These are phyloP conservation scores for Rhynchonycteris naso DNA, from an alignment of 2,797 vertebrate species.

Conservation along the genomic window DNA sequence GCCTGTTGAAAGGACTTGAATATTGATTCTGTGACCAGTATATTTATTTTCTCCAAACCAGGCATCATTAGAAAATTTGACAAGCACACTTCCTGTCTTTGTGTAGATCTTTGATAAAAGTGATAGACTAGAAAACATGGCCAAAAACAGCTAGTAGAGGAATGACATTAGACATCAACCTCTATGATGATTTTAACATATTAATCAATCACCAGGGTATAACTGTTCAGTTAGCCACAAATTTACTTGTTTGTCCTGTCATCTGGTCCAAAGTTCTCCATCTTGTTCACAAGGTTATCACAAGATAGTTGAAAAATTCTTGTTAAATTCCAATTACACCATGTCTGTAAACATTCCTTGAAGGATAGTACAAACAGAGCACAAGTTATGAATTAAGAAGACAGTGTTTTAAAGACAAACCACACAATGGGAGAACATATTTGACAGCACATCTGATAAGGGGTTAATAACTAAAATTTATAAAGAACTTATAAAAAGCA, in stretches of 20 bases:
- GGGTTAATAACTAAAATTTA: no score
- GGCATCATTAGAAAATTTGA: conserved; percentile 57
- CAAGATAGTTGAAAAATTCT: conserved; percentile 39
- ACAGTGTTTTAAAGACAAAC: background rate
- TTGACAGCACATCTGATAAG: no score
- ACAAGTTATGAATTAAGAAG: background rate
- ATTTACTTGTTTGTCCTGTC: conserved; percentile 34
- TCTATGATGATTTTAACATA: background rate
- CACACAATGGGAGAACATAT: no score
- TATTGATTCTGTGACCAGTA: background rate
- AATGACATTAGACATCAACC: background rate
- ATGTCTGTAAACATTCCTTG: background rate
- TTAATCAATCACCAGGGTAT: conserved; percentile 35
- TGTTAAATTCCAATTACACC: conserved; percentile 39
- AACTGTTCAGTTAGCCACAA: conserved; percentile 9
- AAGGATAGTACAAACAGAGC: background rate
- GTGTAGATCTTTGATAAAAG: conserved; percentile 10
- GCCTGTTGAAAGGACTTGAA: background rate
- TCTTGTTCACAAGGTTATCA: conserved; percentile 58
- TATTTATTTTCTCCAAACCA: conserved; percentile 24
- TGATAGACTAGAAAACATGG: background rate
- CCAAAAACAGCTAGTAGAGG: background rate
- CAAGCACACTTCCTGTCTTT: background rate
- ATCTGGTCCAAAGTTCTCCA: conserved; percentile 32
- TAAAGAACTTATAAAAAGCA: no score